Evolutionary conservation across 2,888 invertebrate genomes (phyloP).

Genomic region (Lasioglossum zephyrum): DNA sequence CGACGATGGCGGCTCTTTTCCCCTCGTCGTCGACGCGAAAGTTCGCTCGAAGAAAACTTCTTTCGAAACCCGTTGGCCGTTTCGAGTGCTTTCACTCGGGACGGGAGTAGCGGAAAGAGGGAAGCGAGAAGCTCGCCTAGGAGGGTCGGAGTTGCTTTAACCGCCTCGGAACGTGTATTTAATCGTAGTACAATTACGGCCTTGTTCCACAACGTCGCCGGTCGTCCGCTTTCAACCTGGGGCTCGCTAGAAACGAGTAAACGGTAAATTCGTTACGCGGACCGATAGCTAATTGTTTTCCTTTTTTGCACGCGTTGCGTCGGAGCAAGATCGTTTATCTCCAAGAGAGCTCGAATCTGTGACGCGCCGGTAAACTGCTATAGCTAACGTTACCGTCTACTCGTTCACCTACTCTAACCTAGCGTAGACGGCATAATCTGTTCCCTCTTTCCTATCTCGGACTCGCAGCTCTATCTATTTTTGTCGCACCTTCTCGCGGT

Average conservation of each 20-base stretch:
- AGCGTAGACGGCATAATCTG: background rate
- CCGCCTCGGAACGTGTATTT: constrained; percentile 20
- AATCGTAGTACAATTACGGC: constrained; percentile 23
- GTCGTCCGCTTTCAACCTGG: background rate
- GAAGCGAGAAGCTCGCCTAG: background rate
- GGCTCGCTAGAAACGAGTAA: background rate
- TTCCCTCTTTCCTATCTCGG: background rate
- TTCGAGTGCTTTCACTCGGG: constrained; percentile 26
- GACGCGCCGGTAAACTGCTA: background rate
- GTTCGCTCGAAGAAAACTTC: background rate
- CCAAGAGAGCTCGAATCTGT: background rate
- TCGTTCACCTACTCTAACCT: background rate
- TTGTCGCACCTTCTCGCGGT: background rate
- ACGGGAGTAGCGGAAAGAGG: background rate
- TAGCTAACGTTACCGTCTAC: no score
- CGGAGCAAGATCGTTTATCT: background rate
- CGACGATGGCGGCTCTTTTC: constrained; percentile 2
- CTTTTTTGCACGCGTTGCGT: background rate
- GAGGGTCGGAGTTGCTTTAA: constrained; percentile 2
- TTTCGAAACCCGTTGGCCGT: background rate
- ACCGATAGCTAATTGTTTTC: background rate
- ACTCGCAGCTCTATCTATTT: background rate
- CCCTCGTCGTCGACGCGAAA: background rate
- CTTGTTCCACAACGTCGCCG: background rate
- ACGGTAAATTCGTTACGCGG: background rate